Conservation (phyloP, 37 sponge, comb jelly and placozoan species). For the Oscarella lobularis region DNA sequence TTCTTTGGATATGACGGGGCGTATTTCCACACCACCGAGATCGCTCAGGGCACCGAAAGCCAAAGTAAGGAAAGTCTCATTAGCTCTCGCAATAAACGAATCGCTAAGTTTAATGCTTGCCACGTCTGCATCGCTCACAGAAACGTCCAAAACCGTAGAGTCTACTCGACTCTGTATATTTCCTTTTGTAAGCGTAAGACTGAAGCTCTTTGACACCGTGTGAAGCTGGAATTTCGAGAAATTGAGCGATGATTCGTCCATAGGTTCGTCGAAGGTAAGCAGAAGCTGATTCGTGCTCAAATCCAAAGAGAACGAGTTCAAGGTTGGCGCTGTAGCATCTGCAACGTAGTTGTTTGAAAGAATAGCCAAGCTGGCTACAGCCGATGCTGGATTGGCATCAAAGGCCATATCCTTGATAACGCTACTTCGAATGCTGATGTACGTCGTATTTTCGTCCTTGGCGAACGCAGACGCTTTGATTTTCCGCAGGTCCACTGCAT, state of each 20-base stretch:
- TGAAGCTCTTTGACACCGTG: background rate
- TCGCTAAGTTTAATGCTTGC: background rate
- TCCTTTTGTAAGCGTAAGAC: background rate
- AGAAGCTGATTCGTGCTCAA: conserved; percentile 37
- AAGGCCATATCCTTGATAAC: conserved; percentile 62
- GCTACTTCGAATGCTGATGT: conserved; percentile 21
- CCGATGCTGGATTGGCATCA: conserved; percentile 19
- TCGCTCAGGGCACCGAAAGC: background rate
- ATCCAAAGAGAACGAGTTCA: conserved; percentile 37
- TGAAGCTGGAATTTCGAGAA: background rate
- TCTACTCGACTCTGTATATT: background rate
- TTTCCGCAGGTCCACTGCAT: conserved; percentile 24
- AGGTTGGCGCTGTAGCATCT: conserved; percentile 36
- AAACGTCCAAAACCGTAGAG: background rate
- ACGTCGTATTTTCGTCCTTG: conserved; percentile 29
- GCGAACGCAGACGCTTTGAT: conserved; percentile 56
- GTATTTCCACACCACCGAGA: background rate
- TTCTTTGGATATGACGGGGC: background rate
- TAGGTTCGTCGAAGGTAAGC: conserved; percentile 72
- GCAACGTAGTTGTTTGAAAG: conserved; percentile 23
- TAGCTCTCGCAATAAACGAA: conserved; percentile 29
- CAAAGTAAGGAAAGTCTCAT: conserved; percentile 45
- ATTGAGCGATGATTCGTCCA: conserved; percentile 19
- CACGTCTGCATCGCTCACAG: background rate
- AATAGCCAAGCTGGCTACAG: conserved; percentile 10